Base-by-base conservation (phyloP, 1,140 invertebrate genomes). In the Stegodyphus mimosarum region DNA sequence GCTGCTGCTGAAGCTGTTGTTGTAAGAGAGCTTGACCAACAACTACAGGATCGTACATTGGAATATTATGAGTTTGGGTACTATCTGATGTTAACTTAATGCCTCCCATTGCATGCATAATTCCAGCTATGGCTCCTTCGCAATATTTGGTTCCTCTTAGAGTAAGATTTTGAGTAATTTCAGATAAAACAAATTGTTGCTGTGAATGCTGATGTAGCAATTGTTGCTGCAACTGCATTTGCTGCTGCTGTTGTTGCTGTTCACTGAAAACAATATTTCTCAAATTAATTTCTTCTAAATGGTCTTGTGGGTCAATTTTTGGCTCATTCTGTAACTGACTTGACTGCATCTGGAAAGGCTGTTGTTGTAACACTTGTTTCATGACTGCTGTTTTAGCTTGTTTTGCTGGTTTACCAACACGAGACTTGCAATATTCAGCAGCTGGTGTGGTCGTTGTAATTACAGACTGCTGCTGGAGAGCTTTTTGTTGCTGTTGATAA, bases 1-100 rank as follows among this genome's bases (percentile, higher is more conserved):
- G 88, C 67, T 87, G 89, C 70, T 88, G 88, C 6, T 89, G 89
- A 15, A 88, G 85, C 75, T 90, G 89, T 67, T 90, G 90, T 18
- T 87, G 75, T 9, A 79, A 51, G 5, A 84, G 71, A 7, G 81
- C 76, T 71, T 88, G 80, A 11, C 86, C 79, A n/a, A 87, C 86
- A 13, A 49, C 18, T n/a, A 87, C 86, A 9, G 86, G 86, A 69
- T 87, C 86, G 63, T 83, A 83, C 75, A 87, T 87, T 5, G 86
- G 86, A 48, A 87, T 79, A 18, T 67, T 60, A 78, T 79, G 87
- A n/a, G 70, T 79, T 18, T 83, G 87, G 6, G 87, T 81, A 18
- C 60, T 69, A 75, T 87, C 87, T 9, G 74, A 52, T 48, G 87
- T 71, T 5, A 86, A 48, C 11, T 86, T 87, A 48, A 86, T 71